These are phyloP conservation scores for Heliconius hewitsoni DNA, from an alignment of 1,140 invertebrate genomes.

Conservation along the genomic window DNA sequence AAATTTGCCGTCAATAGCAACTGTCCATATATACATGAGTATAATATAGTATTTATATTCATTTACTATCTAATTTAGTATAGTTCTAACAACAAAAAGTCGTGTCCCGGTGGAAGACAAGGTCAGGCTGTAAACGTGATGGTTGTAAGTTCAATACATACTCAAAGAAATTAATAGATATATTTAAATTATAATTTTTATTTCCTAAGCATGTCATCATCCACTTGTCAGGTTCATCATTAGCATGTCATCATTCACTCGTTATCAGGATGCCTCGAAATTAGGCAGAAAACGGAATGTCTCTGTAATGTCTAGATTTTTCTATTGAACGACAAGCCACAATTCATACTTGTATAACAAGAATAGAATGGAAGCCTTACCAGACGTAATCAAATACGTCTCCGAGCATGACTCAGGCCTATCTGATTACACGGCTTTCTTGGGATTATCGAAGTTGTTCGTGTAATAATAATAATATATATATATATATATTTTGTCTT, in stretches of 20 bases:
- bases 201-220: too few species aligned
- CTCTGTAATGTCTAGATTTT: background rate
- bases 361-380: slow-evolving; percentile 29
- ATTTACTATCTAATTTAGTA: background rate
- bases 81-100: too few species aligned
- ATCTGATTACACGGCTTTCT: slow-evolving; percentile 27
- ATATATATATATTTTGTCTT: background rate
- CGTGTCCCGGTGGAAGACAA: too few species aligned
- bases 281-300: too few species aligned
- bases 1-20: background rate
- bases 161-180: too few species aligned
- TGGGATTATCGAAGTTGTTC: slow-evolving; percentile 21
- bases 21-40: background rate
- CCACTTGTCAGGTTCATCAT: too few species aligned
- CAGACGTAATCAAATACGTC: slow-evolving; percentile 33
- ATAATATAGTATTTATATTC: background rate
- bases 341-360: slow-evolving; percentile 3
- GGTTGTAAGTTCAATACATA: too few species aligned
- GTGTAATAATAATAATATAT: background rate
- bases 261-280: too few species aligned
- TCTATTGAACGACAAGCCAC: background rate
- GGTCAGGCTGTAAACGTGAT: too few species aligned
- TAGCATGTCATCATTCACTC: too few species aligned
- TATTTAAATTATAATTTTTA: too few species aligned
- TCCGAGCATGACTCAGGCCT: slow-evolving; percentile 28